phyloP scores from a whole-genome alignment of 2,888 invertebrate genomes.

The Amphipyra berbera region DNA sequence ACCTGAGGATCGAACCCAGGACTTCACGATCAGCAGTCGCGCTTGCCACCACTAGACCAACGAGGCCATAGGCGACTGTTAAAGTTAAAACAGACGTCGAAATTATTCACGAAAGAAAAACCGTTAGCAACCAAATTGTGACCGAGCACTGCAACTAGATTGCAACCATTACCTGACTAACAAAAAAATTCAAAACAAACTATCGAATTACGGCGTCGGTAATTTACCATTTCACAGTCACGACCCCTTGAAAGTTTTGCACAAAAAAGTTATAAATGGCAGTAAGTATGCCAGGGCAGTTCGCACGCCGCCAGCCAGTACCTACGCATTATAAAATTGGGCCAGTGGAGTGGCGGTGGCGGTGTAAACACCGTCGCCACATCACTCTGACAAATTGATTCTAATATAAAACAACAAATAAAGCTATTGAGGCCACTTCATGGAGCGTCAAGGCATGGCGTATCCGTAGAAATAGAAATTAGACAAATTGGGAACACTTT shows the following conservation, averaged over 20 bases:
- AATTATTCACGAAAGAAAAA: conserved; percentile 61
- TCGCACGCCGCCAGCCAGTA: conserved; percentile 74
- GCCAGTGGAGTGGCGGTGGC: conserved; percentile 72
- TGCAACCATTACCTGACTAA: conserved; percentile 68
- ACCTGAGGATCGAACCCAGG: too few species aligned
- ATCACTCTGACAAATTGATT: conserved; percentile 77
- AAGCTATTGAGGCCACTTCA: conserved; percentile 54
- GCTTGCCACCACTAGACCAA: too few species aligned
- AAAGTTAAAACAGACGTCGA: conserved; percentile 46
- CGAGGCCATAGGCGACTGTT: conserved; percentile 58
- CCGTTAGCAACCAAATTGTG: conserved; percentile 61
- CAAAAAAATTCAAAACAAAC: conserved; percentile 76
- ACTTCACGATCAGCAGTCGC: too few species aligned
- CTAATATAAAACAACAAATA: conserved; percentile 65
- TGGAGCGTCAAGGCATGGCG: conserved; percentile 36
- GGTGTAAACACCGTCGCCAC: conserved; percentile 60
- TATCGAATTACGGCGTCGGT: conserved; percentile 72
- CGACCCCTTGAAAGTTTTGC: conserved; percentile 81
- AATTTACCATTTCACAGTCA: conserved; percentile 87
- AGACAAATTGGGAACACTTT: conserved; percentile 53
- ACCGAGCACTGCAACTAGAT: conserved; percentile 62
- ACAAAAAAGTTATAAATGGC: conserved; percentile 74
- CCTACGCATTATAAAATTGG: conserved; percentile 78
- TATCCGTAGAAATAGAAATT: conserved; percentile 53
- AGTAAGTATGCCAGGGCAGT: conserved; percentile 83